Conservation (phyloP, 2,113 vertebrate species). For the Archilochus colubris region DNA sequence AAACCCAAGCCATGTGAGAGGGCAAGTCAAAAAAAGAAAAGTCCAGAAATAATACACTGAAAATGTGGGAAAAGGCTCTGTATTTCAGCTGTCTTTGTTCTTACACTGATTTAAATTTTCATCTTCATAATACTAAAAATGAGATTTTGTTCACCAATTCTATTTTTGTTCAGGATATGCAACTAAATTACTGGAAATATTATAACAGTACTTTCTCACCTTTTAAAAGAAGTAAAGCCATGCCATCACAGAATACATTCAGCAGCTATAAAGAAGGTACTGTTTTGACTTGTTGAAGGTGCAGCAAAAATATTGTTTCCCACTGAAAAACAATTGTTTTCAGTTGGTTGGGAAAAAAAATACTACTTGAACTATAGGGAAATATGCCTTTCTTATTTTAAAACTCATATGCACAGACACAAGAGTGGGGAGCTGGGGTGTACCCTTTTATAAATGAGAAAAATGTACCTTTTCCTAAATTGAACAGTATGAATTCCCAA, state of each 20-base stretch:
- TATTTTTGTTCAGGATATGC: not conserved
- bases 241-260: not conserved
- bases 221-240: constrained; percentile 24
- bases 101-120: not conserved
- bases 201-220: not conserved
- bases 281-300: not conserved
- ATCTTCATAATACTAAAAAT: not conserved
- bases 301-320: not conserved
- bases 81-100: not conserved
- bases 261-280: not conserved
- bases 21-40: not conserved
- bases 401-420: not conserved
- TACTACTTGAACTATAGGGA: not conserved
- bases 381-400: not conserved
- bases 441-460: not conserved
- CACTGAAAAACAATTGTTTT: not conserved
- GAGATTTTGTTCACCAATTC: not conserved
- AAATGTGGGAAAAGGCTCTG: not conserved
- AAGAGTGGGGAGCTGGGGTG: not conserved
- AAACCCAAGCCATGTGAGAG: not conserved
- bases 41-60: not conserved
- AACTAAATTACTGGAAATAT: constrained; percentile 17
- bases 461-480: not conserved
- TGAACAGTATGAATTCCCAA: not conserved
- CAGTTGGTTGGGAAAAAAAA: no score